phyloP scores from a whole-genome alignment of 2,888 invertebrate species.

The Chalcosyrphus nemorum region DNA sequence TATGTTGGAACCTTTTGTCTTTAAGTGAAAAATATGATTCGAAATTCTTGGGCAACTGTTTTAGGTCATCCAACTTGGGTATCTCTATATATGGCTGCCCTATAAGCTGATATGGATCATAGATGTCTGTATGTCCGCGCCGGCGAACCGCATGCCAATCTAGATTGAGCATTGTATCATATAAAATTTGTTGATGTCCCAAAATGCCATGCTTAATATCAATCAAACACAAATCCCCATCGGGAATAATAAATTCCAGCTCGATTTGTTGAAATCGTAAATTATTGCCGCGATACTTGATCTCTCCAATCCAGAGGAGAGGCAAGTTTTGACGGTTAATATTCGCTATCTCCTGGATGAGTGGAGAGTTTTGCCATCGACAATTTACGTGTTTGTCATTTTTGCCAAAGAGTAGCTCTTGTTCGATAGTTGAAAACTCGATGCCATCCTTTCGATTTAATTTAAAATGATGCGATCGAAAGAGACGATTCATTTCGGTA shows the following conservation, averaged over 20 bases:
- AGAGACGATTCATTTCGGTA: conserved; percentile 79
- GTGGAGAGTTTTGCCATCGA: conserved; percentile 79
- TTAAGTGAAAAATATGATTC: conserved; percentile 77
- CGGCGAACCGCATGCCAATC: conserved; percentile 77
- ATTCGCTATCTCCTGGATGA: conserved; percentile 78
- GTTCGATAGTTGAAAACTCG: conserved; percentile 76
- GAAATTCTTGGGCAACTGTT: conserved; percentile 73
- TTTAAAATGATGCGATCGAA: conserved; percentile 80
- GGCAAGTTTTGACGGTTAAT: conserved; percentile 77
- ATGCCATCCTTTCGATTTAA: conserved; percentile 74
- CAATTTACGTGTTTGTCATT: conserved; percentile 78
- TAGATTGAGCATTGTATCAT: conserved; percentile 78
- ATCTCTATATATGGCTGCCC: conserved; percentile 77
- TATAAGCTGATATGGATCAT: conserved; percentile 79
- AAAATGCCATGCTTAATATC: conserved; percentile 79
- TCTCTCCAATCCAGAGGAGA: conserved; percentile 80
- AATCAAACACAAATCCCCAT: conserved; percentile 78
- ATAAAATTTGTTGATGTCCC: conserved; percentile 78
- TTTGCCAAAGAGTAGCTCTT: conserved; percentile 78
- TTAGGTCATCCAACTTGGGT: conserved; percentile 74
- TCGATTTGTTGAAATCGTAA: conserved; percentile 78
- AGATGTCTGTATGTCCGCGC: conserved; percentile 75
- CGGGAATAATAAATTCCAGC: conserved; percentile 79
- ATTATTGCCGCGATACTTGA: conserved; percentile 80
- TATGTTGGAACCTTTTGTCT: conserved; percentile 74